Evolutionary conservation across 2,888 invertebrate species (phyloP).

Genomic region (Cylloceria caligata): DNA sequence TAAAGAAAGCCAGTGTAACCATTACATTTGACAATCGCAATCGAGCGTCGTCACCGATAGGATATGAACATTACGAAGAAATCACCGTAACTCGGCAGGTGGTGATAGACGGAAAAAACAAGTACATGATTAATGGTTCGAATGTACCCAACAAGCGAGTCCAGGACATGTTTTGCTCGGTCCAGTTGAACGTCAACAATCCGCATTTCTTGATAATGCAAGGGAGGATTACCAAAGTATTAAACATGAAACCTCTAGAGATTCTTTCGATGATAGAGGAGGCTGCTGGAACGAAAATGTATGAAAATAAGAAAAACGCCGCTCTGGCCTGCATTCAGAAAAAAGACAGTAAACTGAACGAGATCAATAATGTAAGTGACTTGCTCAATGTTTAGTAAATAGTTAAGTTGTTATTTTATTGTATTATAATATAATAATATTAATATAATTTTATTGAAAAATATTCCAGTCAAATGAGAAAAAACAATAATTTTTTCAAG

Average conservation of each 20-base stretch:
- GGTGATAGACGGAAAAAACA: slow-evolving; percentile 94
- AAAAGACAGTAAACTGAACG: slow-evolving; percentile 95
- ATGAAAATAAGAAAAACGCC: slow-evolving; percentile 95
- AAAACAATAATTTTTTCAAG: too few species aligned
- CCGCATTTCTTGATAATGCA: slow-evolving; percentile 99
- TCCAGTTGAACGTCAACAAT: slow-evolving; percentile 99
- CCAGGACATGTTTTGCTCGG: slow-evolving; percentile 97
- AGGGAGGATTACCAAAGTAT: slow-evolving; percentile 98
- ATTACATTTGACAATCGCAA: slow-evolving; percentile 97
- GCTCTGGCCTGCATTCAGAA: slow-evolving; percentile 95
- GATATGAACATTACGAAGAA: slow-evolving; percentile 96
- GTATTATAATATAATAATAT: too few species aligned
- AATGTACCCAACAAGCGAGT: slow-evolving; percentile 96
- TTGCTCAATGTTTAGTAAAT: too few species aligned
- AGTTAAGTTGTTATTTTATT: background rate
- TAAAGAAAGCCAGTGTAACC: slow-evolving; percentile 97
- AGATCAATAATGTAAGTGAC: slow-evolving; percentile 91
- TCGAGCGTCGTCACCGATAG: slow-evolving; percentile 92
- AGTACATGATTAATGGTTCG: slow-evolving; percentile 97
- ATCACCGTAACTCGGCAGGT: slow-evolving; percentile 97
- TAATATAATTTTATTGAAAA: too few species aligned
- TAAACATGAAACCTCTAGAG: slow-evolving; percentile 99
- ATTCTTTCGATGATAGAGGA: slow-evolving; percentile 99
- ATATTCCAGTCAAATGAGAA: too few species aligned
- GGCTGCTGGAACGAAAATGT: slow-evolving; percentile 98